Evolutionary conservation across 2,797 vertebrate genomes (phyloP).

Genomic region (Peromyscus melanophrys): DNA sequence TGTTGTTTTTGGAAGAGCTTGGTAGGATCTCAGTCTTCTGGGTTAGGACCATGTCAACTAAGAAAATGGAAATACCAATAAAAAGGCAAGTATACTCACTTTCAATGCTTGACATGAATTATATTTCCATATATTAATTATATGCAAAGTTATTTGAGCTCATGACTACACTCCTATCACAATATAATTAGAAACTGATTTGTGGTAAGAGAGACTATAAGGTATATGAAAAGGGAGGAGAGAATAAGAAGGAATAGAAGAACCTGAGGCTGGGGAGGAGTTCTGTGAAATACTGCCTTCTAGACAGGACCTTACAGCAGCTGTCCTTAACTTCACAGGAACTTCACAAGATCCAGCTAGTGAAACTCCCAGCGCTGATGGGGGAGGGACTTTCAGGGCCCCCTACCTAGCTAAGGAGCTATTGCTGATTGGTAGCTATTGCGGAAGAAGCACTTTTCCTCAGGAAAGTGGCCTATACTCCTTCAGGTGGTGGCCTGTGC

Average conservation of each 20-base stretch:
- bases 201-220: background rate
- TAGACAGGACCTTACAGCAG: background rate
- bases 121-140: background rate
- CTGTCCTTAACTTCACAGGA: background rate
- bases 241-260: background rate
- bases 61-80: constrained; percentile 11
- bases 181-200: constrained; percentile 37
- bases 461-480: background rate
- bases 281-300: background rate
- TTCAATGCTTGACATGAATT: constrained; percentile 1
- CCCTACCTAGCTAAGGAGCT: background rate
- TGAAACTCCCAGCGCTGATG: background rate
- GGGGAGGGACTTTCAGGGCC: background rate
- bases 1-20: background rate
- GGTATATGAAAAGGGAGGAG: background rate
- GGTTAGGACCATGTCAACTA: background rate
- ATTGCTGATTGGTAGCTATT: background rate
- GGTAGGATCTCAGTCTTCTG: background rate
- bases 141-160: background rate
- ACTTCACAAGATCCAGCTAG: background rate
- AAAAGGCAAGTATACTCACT: background rate
- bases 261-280: background rate
- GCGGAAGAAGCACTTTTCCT: background rate
- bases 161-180: background rate
- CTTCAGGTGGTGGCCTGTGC: background rate